These are phyloP conservation scores for Danaus chrysippus DNA, from an alignment of 2,888 invertebrate species.

Conservation along the genomic window DNA sequence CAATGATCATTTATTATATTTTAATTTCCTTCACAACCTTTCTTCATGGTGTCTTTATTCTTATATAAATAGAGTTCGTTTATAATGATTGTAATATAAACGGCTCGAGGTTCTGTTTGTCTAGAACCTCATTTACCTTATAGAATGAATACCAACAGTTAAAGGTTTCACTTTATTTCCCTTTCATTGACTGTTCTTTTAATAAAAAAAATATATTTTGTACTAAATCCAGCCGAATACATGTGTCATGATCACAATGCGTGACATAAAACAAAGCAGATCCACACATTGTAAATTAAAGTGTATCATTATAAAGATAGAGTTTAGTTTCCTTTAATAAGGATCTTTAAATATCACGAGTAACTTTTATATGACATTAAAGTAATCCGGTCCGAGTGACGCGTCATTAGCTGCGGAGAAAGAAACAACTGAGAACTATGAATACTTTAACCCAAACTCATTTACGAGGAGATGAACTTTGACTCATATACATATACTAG, in stretches of 20 bases:
- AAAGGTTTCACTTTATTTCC: too few species aligned
- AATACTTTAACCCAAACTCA: not conserved
- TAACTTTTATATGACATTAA: not conserved
- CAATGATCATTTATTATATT: slow-evolving; percentile 31
- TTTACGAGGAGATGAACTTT: not conserved
- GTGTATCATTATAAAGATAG: too few species aligned
- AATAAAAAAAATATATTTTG: too few species aligned
- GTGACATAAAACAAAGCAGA: too few species aligned
- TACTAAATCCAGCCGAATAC: too few species aligned
- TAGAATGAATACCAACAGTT: not conserved
- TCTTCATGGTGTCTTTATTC: slow-evolving; percentile 11
- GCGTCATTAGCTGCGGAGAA: not conserved
- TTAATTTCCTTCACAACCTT: slow-evolving; percentile 29
- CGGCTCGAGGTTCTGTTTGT: not conserved
- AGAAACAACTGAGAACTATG: not conserved
- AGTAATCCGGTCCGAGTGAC: not conserved
- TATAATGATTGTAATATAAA: not conserved
- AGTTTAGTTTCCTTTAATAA: too few species aligned
- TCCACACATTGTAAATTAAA: too few species aligned
- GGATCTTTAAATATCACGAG: too few species aligned
- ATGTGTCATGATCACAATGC: too few species aligned
- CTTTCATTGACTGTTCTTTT: too few species aligned
- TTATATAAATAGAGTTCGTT: not conserved
- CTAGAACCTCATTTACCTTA: not conserved
- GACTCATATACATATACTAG: not conserved